Conservation (phyloP, 2,113 vertebrate species). For the Dryoscopus gambensis region DNA sequence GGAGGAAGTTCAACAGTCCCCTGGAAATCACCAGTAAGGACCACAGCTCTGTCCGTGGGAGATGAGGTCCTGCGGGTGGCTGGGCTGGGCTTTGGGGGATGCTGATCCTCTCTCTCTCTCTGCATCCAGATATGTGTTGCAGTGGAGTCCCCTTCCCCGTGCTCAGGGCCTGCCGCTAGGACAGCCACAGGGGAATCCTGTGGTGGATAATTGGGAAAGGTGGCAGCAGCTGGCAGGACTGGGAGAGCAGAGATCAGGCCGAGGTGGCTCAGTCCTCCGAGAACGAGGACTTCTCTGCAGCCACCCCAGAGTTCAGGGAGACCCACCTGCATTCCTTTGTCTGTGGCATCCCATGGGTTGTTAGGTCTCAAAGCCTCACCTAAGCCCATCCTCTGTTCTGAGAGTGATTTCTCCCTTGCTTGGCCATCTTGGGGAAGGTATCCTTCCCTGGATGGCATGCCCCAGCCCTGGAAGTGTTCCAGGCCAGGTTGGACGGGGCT, state of each 20-base stretch:
- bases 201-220: not conserved
- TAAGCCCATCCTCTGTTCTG: not conserved
- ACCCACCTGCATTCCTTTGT: not conserved
- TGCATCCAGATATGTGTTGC: not conserved
- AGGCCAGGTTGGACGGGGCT: not conserved
- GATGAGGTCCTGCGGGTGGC: not conserved
- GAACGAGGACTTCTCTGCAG: not conserved
- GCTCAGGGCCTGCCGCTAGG: not conserved
- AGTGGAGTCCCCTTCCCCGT: not conserved
- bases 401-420: not conserved
- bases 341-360: not conserved
- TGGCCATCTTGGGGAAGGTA: not conserved
- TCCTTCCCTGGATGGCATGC: not conserved
- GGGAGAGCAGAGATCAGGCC: not conserved
- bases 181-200: not conserved
- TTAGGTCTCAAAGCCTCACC: not conserved
- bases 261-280: not conserved
- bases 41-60: fast-evolving
- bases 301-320: not conserved
- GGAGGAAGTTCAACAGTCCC: slow-evolving; percentile 49
- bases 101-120: not conserved
- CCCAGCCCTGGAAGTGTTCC: not conserved
- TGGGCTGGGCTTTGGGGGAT: not conserved
- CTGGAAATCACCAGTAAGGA: slow-evolving; percentile 49
- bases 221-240: not conserved